These are phyloP conservation scores for Danaus plexippus DNA, from an alignment of 1,140 invertebrate genomes.

Conservation along the genomic window DNA sequence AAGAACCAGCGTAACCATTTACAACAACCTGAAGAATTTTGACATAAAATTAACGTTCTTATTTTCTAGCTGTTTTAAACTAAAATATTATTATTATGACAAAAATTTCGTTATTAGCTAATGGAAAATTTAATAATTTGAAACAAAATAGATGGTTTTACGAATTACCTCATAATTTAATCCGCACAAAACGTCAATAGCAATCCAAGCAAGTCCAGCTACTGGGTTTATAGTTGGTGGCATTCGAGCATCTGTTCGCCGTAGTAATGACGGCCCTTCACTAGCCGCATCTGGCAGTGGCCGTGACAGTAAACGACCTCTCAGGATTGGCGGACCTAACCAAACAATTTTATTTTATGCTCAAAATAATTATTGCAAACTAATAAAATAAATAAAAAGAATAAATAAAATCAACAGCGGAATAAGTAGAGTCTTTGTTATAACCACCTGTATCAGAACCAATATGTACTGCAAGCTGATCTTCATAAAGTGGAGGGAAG, in stretches of 20 bases:
- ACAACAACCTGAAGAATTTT: constrained; percentile 41
- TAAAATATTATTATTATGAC: too few relatives aligned
- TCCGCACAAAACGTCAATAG: constrained; percentile 85
- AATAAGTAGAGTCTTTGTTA: not conserved
- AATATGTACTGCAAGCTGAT: constrained; percentile 83
- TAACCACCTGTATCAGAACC: constrained; percentile 71
- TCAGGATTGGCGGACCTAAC: constrained; percentile 65
- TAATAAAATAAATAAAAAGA: too few relatives aligned
- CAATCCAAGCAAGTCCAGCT: constrained; percentile 86
- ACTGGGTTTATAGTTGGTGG: constrained; percentile 65
- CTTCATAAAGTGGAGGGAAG: constrained; percentile 84
- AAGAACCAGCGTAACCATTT: constrained; percentile 41
- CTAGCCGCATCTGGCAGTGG: constrained; percentile 83
- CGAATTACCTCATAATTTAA: constrained; percentile 84
- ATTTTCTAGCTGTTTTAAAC: too few relatives aligned
- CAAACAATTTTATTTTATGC: not conserved
- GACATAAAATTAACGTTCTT: not conserved
- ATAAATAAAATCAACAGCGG: constrained; percentile 1
- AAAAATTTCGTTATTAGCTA: too few relatives aligned
- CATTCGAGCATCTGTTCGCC: constrained; percentile 69
- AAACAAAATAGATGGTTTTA: not conserved
- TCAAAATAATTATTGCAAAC: too few relatives aligned
- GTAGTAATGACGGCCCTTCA: constrained; percentile 77
- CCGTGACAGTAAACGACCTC: constrained; percentile 77
- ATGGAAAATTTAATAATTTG: too few relatives aligned